Percentiles rank a stretch among this genome's conserved stretches.
Conservation (phyloP, 2,113 vertebrate species). For the Erythrolamprus reginae region DNA sequence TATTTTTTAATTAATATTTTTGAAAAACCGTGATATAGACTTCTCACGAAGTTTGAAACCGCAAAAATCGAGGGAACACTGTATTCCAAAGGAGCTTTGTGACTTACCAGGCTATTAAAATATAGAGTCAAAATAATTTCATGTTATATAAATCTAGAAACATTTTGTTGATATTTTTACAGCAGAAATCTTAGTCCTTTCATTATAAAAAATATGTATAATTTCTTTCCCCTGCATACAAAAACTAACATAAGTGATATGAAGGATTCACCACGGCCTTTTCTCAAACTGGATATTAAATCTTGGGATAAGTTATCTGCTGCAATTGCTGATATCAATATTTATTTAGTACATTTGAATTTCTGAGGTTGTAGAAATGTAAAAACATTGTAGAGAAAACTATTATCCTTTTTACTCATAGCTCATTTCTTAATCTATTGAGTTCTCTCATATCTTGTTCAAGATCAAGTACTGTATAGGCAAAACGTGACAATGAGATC, state of each 20-base stretch:
- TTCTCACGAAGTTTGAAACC: too few relatives aligned
- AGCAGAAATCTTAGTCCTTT: not conserved
- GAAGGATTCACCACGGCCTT: not conserved
- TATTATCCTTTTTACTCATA: not conserved
- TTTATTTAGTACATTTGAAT: not conserved
- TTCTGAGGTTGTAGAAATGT: too few relatives aligned
- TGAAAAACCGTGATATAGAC: too few relatives aligned
- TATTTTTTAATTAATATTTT: too few relatives aligned
- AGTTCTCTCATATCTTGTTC: not conserved
- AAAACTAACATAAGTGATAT: not conserved
- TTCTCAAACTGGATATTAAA: not conserved
- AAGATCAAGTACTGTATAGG: not conserved
- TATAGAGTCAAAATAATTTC: not conserved
- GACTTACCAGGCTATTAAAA: not conserved
- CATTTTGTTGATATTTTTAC: not conserved
- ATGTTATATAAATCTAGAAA: not conserved
- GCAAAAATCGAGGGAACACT: too few relatives aligned
- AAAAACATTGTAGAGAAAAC: not conserved
- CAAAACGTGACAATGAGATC: not conserved
- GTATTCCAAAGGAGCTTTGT: not conserved
- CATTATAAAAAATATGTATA: not conserved
- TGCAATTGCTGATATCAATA: not conserved
- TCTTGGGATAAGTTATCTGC: not conserved
- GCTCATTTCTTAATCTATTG: not conserved
- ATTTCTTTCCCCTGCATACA: not conserved